phyloP scores from a whole-genome alignment of 2,888 invertebrate species.

The Smittia sp. region DNA sequence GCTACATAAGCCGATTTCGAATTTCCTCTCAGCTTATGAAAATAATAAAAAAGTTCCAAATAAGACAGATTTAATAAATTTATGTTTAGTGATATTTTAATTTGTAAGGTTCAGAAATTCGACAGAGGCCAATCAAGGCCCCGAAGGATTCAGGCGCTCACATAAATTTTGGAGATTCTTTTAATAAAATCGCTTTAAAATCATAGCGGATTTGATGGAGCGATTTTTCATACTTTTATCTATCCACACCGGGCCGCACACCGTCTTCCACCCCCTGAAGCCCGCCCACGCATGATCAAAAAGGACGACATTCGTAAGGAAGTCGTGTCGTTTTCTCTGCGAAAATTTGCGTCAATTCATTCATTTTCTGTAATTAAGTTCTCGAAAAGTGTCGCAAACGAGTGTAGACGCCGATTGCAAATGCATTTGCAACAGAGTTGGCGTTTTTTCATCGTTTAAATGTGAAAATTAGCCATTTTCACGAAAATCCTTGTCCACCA shows the following conservation, averaged over 20 bases:
- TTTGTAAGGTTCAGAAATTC: no score
- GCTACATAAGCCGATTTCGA: not conserved
- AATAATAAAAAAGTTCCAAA: no score
- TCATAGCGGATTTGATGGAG: not conserved
- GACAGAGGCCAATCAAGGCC: no score
- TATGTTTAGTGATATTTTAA: no score
- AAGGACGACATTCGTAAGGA: constrained; percentile 34
- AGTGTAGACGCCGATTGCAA: not conserved
- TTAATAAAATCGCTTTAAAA: no score
- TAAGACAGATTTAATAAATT: no score
- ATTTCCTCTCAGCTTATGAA: not conserved
- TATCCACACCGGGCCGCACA: not conserved
- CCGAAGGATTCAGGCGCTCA: no score
- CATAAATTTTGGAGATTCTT: no score
- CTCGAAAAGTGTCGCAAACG: not conserved
- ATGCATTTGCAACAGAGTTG: not conserved
- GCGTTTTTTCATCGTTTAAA: constrained; percentile 13
- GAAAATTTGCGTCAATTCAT: not conserved
- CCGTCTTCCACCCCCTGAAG: not conserved
- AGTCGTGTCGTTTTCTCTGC: not conserved
- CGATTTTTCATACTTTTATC: no score
- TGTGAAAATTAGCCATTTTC: constrained; percentile 31
- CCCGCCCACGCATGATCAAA: constrained; percentile 20
- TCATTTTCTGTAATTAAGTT: not conserved
- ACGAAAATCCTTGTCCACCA: constrained; percentile 16